These are phyloP conservation scores for Ptiloglossa arizonensis DNA, from an alignment of 1,140 invertebrate genomes.

Conservation along the genomic window DNA sequence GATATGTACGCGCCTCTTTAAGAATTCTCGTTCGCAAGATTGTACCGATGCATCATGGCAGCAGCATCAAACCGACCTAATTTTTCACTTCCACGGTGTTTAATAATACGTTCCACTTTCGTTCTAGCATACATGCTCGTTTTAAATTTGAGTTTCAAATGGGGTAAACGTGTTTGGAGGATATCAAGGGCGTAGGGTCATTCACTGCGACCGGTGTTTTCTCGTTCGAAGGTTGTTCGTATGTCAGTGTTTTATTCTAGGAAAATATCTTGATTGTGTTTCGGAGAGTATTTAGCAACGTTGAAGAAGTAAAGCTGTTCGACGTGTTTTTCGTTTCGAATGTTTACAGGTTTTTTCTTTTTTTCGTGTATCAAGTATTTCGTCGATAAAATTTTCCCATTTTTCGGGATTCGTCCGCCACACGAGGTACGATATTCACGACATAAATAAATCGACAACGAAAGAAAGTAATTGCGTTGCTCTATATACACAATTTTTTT, in stretches of 20 bases:
- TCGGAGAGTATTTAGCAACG: neutral
- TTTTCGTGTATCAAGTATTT: too few species aligned
- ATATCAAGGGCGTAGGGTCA: conserved; percentile 39
- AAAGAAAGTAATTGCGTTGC: too few species aligned
- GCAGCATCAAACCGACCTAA: neutral
- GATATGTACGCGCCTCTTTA: neutral
- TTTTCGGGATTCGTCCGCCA: too few species aligned
- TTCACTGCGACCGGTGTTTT: conserved; percentile 40
- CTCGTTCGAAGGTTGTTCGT: conserved; percentile 25
- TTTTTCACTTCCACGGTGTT: conserved; percentile 14
- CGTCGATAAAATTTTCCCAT: too few species aligned
- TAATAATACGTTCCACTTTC: neutral
- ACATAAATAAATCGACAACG: neutral
- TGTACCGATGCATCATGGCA: neutral
- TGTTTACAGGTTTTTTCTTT: too few species aligned
- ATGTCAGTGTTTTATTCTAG: conserved; percentile 9
- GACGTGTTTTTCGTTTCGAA: neutral
- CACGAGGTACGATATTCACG: neutral
- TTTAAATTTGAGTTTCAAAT: conserved; percentile 15
- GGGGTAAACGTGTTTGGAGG: neutral
- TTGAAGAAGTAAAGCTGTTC: neutral
- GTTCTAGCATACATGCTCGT: neutral
- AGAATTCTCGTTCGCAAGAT: conserved; percentile 3
- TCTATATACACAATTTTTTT: neutral
- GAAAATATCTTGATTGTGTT: conserved; percentile 7